These are phyloP conservation scores for Myzus persicae DNA, from an alignment of 1,140 invertebrate genomes.

Conservation along the genomic window DNA sequence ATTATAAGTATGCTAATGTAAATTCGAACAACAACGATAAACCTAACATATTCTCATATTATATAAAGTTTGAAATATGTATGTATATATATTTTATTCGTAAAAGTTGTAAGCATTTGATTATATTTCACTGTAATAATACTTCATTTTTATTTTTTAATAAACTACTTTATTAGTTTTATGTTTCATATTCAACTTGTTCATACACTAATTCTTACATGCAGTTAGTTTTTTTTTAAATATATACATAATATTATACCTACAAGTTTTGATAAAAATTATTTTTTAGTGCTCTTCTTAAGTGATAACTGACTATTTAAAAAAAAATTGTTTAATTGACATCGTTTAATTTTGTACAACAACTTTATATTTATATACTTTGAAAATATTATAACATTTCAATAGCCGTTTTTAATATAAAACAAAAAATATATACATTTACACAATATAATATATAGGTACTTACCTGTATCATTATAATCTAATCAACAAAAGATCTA, in stretches of 20 bases:
- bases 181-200: not conserved
- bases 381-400: not conserved
- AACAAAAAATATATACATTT: too few relatives aligned
- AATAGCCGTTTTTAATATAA: too few relatives aligned
- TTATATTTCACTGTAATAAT: not conserved
- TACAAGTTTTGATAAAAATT: not conserved
- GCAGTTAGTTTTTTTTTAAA: not conserved
- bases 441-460: too few relatives aligned
- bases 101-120: not conserved
- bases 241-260: not conserved
- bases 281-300: too few relatives aligned
- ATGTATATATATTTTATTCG: not conserved
- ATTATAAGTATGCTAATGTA: slow-evolving; percentile 13
- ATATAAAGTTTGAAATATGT: not conserved
- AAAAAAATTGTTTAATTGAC: too few relatives aligned
- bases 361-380: not conserved
- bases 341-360: not conserved
- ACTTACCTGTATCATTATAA: too few relatives aligned
- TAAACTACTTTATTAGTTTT: not conserved
- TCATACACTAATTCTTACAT: not conserved
- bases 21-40: not conserved
- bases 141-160: not conserved
- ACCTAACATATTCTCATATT: slow-evolving; percentile 1
- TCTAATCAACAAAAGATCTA: too few relatives aligned
- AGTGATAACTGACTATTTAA: not conserved